Percentiles rank a stretch among this genome's conserved stretches.
These are phyloP conservation scores for Tinea semifulvella DNA, from an alignment of 2,888 invertebrate species.

Conservation along the genomic window DNA sequence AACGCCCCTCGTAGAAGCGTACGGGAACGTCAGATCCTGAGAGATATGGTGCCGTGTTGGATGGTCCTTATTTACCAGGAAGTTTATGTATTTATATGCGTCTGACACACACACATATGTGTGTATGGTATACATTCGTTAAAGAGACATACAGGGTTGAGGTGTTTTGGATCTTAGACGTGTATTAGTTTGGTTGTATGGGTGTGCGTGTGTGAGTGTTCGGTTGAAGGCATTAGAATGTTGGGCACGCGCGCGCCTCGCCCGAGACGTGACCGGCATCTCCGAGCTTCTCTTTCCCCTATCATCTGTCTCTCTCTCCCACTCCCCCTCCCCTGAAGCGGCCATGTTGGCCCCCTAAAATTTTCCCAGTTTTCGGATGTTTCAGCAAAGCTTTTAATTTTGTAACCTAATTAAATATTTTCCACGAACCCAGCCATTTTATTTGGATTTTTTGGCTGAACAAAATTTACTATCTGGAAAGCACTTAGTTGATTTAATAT, in stretches of 20 bases:
- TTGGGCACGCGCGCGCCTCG: conserved; percentile 60
- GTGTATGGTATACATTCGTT: neutral
- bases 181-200: conserved; percentile 23
- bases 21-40: conserved; percentile 47
- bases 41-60: neutral
- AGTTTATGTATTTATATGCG: conserved; percentile 53
- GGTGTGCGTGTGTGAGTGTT: conserved; percentile 49
- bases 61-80: conserved; percentile 57
- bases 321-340: conserved; percentile 34
- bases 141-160: conserved; percentile 16
- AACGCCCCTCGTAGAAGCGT: no score
- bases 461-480: conserved; percentile 2
- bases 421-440: neutral
- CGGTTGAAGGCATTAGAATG: conserved; percentile 58
- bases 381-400: conserved; percentile 56
- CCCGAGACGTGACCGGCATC: conserved; percentile 64
- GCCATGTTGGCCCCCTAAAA: conserved; percentile 48
- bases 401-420: conserved; percentile 39
- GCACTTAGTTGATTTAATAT: conserved; percentile 2
- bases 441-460: conserved; percentile 5
- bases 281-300: conserved; percentile 60
- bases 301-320: conserved; percentile 30
- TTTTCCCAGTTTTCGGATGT: conserved; percentile 60
- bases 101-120: conserved; percentile 34
- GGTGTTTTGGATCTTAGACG: conserved; percentile 30